Evolutionary conservation across 2,113 vertebrate species (phyloP), one percentile per base, ranked within the genome.

Genomic region (Pterocles burchelli): DNA sequence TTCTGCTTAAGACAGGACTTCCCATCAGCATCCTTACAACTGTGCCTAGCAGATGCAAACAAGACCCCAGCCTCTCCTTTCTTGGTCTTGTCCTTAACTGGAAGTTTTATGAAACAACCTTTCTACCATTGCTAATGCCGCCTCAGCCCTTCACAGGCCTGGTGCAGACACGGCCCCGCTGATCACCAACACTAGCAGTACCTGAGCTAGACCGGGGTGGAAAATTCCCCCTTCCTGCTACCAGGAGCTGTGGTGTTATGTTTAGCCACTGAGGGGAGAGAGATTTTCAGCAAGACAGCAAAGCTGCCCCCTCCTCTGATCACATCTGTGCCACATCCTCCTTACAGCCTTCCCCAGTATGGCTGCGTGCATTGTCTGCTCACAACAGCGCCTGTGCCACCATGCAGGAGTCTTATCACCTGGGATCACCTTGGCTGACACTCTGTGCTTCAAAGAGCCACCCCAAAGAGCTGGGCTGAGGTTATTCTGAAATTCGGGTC

Each of bases 161-260:
- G 41, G 31, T 29, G 25, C 28, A 14, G 70, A n/a, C 4, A 3
- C 0, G 1, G 52, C 34, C 31, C 43, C 0, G 0, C 29, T 25
- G n/a, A 71, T 48, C 74, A 82, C 22, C 11, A 76, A 15, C 22
- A 41, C 54, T 25, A 34, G 34, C 26, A 16, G 51, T 4, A 73
- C n/a, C 55, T 25, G 55, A 73, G 34, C 13, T n/a, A 72, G 10
- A 22, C 7, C 5, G 1, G n/a, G 22, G 19, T 7, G 13, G 24
- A 55, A 8, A 33, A 24, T 3, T 45, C 7, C 17, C 12, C 4
- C 9, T 67, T 81, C n/a, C 38, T 26, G 13, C 11, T 13, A 49
- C 11, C 2, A 2, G 41, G 4, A 77, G 17, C 15, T 28, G 54
- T 19, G 61, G 28, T 18, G 12, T 41, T 13, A 66, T 58, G 17